Evolutionary conservation across 2,888 invertebrate species (phyloP), one percentile per base, ranked within the genome.

Genomic region (Xylota sylvarum): DNA sequence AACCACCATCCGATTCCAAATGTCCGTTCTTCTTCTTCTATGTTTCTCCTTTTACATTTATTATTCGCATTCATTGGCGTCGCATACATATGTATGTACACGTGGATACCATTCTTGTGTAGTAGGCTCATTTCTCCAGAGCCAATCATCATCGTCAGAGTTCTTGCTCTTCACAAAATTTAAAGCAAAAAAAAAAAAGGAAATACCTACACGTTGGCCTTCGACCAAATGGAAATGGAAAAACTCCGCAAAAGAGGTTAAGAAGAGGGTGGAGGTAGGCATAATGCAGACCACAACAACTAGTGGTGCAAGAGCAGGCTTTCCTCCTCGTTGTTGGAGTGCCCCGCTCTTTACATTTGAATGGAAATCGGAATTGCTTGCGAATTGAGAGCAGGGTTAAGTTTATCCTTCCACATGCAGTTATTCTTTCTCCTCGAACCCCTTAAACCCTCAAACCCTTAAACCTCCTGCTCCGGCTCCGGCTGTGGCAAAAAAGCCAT

Each of bases 341-440:
- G 65, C 73, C 23, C 40, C 67, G 77, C 72, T 86, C 67, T 72
- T 81, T 60, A 67, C 82, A 77, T 77, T 82, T 82, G 72, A 86
- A 86, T 86, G 76, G 73, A 81, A 86, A 82, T 82, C 77, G 72
- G 82, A 82, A 86, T 86, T 73, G 86, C 82, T 65, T 5, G 76
- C 37, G 81, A 77, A 77, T 81, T 86, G 85, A 86, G 86, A 77
- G 77, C 76, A 86, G 81, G 86, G 86, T 77, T 86, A 86, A 82
- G 77, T 77, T 77, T 72, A 82, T 86, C 67, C 77, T 76, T 12
- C 14, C 70, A 76, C 58, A 23, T 40, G 65, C 17, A 67, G 58
- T 55, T 7, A 7, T 35, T 37, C 69, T 69, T 67, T 19, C 43
- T 40, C 7, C 32, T 64, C 27, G n/a, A n/a, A n/a, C 27, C 48